Evolutionary conservation across 2,113 vertebrate species (phyloP).

Genomic region (Otolemur garnettii): DNA sequence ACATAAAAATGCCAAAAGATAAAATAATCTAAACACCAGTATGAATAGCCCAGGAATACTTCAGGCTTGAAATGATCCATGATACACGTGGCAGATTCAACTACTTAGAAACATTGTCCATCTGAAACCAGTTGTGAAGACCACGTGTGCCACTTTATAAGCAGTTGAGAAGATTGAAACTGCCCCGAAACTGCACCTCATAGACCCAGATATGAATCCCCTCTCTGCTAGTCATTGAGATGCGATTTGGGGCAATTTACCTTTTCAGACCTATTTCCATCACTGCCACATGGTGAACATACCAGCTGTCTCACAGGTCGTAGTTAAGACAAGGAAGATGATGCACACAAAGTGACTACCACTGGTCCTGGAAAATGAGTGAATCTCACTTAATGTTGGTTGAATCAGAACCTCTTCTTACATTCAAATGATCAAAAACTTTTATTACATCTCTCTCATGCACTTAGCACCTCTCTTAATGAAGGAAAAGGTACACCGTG

Average conservation of each 20-base stretch:
- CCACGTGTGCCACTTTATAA: neutral
- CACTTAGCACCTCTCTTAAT: constrained; percentile 1
- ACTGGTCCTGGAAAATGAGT: neutral
- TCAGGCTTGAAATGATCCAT: constrained; percentile 12
- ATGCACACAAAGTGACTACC: neutral
- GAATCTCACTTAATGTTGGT: neutral
- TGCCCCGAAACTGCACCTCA: neutral
- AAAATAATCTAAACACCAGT: constrained; percentile 30
- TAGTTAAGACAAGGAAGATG: constrained; percentile 5
- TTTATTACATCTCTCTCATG: neutral
- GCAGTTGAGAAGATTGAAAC: neutral
- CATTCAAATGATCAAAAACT: neutral
- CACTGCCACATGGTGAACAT: neutral
- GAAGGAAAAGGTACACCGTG: neutral
- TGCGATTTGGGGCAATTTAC: neutral
- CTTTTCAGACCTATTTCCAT: neutral
- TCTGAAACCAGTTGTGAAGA: neutral
- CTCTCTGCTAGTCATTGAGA: neutral
- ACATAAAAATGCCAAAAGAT: constrained; percentile 28
- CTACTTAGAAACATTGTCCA: neutral
- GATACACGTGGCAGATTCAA: neutral
- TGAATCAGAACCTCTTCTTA: neutral
- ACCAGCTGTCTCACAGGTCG: neutral
- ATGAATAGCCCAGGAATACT: constrained; percentile 42
- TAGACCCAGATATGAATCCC: neutral